Evolutionary conservation across 2,113 vertebrate species (phyloP), one percentile per base, ranked within the genome.

Genomic region (Sylvia atricapilla): DNA sequence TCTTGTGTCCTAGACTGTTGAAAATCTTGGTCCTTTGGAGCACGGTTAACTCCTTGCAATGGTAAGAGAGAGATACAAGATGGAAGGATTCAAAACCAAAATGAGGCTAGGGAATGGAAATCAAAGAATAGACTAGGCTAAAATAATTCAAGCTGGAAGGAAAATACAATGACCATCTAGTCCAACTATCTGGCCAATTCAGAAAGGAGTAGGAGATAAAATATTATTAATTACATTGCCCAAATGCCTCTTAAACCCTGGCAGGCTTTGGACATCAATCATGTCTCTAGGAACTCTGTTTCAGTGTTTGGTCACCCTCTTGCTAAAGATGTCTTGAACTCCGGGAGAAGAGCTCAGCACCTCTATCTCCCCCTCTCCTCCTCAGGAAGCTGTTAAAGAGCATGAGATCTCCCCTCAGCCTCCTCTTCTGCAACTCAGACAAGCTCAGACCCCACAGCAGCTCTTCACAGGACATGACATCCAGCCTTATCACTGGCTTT

Each of bases 401-500:
- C 52, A 52, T 1, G 0, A 13, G 28, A 17, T 31, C 4, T 1
- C 3, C 3, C 11, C 12, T 79, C 44, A 84, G 50, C 9, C 28
- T 64, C 20, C 7, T 78, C 19, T 56, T 30, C 33, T 84, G 20
- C 59, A 84, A 78, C n/a, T 23, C 24, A 72, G 37, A 39, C 11
- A 59, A 66, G 11, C 6, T 17, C 37, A 59, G 14, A 66, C 11
- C 15, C 27, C 30, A 16, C 17, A 41, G 33, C 28, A 18, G 7
- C 20, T 59, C 28, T 21, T 53, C 46, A 66, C 14, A 52, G 28
- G 28, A 35, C 14, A 22, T 18, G 6, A 3, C 23, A 18, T 52
- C 30, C 24, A 79, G 24, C 6, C 17, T 15, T 35, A 9, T 47
- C 44, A 16, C 17, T 24, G 30, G 13, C 11, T 78, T 33, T 53